A percentile compares a stretch with the other conserved stretches of the same genome.
These are phyloP conservation scores for Hypocryptadius cinnamomeus DNA, from an alignment of 2,113 vertebrate genomes.

Conservation along the genomic window DNA sequence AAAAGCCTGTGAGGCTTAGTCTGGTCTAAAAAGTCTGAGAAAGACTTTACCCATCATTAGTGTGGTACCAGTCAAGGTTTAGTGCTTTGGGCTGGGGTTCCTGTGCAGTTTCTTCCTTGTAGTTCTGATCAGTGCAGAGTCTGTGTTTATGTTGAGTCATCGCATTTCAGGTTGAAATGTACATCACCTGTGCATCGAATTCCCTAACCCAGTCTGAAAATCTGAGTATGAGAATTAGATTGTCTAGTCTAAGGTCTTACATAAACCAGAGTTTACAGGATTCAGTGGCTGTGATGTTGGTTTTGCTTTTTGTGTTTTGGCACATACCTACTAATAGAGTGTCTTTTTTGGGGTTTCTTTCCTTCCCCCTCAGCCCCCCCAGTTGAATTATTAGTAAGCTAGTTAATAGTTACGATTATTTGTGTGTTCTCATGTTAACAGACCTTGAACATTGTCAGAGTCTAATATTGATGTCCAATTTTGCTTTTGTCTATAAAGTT, in stretches of 20 bases:
- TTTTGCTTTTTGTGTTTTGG: neutral
- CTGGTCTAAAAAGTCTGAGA: neutral
- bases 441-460: no score
- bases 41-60: neutral
- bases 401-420: no score
- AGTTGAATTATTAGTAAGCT: neutral
- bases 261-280: neutral
- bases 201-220: neutral
- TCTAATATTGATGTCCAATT: no score
- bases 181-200: neutral
- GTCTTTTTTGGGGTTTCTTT: neutral
- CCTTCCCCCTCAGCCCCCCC: neutral
- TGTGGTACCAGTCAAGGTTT: neutral
- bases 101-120: neutral
- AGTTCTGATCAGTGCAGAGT: neutral
- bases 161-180: neutral
- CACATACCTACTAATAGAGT: neutral
- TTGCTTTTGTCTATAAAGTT: no score
- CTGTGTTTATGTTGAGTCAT: neutral
- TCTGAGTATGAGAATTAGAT: neutral
- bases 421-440: no score
- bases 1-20: neutral
- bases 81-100: neutral
- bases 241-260: neutral
- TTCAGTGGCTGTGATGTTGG: neutral